These are phyloP conservation scores for Rhinichthys osculus DNA, from an alignment of 2,797 vertebrate species.

Conservation along the genomic window DNA sequence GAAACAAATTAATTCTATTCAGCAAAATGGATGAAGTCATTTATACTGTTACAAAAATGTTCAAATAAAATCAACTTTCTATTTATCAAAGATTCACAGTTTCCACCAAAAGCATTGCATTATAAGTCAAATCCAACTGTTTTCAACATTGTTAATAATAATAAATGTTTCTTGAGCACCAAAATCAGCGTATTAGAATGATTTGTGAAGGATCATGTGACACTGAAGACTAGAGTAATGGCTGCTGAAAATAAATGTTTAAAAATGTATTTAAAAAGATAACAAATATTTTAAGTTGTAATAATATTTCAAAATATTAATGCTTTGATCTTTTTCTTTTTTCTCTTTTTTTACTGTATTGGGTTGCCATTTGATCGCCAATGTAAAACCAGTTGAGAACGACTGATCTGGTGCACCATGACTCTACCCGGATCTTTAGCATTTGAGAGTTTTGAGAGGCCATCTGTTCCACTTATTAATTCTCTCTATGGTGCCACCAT, in stretches of 20 bases:
- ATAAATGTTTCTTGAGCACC: not conserved
- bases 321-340: not conserved
- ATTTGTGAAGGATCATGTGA: not conserved
- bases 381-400: slow-evolving; percentile 11
- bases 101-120: not conserved
- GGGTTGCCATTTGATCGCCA: not conserved
- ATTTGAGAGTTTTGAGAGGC: slow-evolving; percentile 27
- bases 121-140: not conserved
- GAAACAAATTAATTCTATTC: too few species aligned
- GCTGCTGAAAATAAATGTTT: not conserved
- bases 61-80: not conserved
- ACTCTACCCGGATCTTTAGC: not conserved
- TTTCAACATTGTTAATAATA: not conserved
- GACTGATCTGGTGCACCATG: slow-evolving; percentile 8
- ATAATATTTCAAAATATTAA: not conserved
- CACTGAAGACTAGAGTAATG: not conserved
- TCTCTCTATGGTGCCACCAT: slow-evolving; percentile 49
- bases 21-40: not conserved
- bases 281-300: not conserved
- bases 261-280: not conserved
- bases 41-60: not conserved
- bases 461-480: slow-evolving; percentile 12
- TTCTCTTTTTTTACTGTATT: not conserved
- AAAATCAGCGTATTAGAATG: not conserved
- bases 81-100: not conserved